Base-by-base conservation (phyloP, 2,888 invertebrate species). In the Pegoplata infirma region DNA sequence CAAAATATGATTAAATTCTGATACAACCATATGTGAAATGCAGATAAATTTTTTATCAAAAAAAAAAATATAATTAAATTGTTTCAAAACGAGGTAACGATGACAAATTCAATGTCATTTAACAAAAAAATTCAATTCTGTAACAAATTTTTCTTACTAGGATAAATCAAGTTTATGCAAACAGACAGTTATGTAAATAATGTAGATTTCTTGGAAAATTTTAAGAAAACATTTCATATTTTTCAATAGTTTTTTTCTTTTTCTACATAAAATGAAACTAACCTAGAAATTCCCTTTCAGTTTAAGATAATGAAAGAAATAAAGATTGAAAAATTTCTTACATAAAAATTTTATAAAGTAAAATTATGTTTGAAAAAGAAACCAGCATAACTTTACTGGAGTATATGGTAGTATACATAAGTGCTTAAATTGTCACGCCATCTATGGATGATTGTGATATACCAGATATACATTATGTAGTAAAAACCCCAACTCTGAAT, bases 251-350 rank as follows among this genome's bases (percentile, higher is more conserved):
- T 5, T 40, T n/a, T 40, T 40, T 12, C 25, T 40, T 59, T 23
- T 40, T 51, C n/a, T 32, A 36, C 3, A 51, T 32, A 10, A 19
- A 14, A 2, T 7, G 1, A 25, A 61, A 46, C 46, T 80, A 77
- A 75, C 67, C 71, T 55, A 78, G 25, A 78, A 78, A 72, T 73
- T 75, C 69, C 59, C 77, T 80, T 78, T 80, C 75, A 76, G n/a
- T 67, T n/a, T n/a, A 28, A n/a, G 23, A 47, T 12, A 46, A n/a
- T n/a, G n/a, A n/a, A n/a, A n/a, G n/a, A n/a, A n/a, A n/a, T n/a
- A n/a, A n/a, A n/a, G 14, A 40, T 12, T 44, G n/a, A 21, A n/a
- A 40, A 19, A 32, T 51, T 8, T 17, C 3, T 17, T 14, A 8
- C 5, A 55, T 4, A 25, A 56, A 2, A 47, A 44, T n/a, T 10